phyloP scores from a whole-genome alignment of 1,140 invertebrate species.

The fruit fly (Drosophila melanogaster) region DNA sequence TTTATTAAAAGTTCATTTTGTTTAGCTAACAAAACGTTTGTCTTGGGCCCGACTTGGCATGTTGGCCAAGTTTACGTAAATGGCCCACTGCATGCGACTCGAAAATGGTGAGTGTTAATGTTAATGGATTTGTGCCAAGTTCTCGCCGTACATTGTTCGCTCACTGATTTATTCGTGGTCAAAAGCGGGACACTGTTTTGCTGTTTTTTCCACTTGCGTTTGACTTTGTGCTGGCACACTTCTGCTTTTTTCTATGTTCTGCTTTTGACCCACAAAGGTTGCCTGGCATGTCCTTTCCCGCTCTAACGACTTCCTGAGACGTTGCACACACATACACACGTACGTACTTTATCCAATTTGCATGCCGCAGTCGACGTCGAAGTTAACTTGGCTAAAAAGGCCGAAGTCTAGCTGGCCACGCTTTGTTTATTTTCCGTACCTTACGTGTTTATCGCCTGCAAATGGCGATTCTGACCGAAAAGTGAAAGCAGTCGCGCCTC shows the following conservation, averaged over 20 bases:
- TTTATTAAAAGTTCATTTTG: conserved; percentile 76
- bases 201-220: conserved; percentile 44
- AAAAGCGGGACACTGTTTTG: conserved; percentile 46
- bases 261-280: conserved; percentile 77
- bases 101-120: conserved; percentile 62
- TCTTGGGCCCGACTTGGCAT: conserved; percentile 46
- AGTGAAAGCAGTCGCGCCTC: conserved; percentile 59
- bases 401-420: conserved; percentile 6
- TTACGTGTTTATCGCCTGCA: conserved; percentile 77
- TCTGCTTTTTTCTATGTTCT: conserved; percentile 18
- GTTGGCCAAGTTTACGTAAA: conserved; percentile 77
- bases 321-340: conserved; percentile 25
- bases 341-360: conserved; percentile 49
- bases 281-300: conserved; percentile 49
- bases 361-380: conserved; percentile 41
- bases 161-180: conserved; percentile 70
- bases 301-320: conserved; percentile 72
- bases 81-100: conserved; percentile 66
- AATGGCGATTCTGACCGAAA: conserved; percentile 60
- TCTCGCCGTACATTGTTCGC: conserved; percentile 46
- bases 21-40: conserved; percentile 48
- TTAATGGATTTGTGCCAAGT: conserved; percentile 83
- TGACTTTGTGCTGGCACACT: conserved; percentile 68
- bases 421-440: conserved; percentile 62
- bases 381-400: conserved; percentile 17